Evolutionary conservation across 2,113 vertebrate species (phyloP).

Genomic region (Callaeas wilsoni): DNA sequence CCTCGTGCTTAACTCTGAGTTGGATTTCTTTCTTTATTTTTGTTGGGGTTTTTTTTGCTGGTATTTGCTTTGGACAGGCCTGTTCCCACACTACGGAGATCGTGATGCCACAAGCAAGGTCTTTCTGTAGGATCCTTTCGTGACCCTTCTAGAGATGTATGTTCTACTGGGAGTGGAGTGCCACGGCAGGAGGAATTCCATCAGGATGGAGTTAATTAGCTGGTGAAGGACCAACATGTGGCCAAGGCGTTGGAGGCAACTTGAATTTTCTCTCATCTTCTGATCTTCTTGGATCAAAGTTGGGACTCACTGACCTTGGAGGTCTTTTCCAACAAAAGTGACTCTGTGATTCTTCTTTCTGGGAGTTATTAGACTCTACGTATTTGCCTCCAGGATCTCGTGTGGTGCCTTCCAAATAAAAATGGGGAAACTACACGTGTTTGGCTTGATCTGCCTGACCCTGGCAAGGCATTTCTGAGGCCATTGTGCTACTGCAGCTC

Average conservation of each 20-base stretch:
- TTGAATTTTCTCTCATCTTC: background rate
- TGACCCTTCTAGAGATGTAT: background rate
- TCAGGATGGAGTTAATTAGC: background rate
- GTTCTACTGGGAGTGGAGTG: background rate
- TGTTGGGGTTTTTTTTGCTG: background rate
- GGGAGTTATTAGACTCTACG: rapidly evolving
- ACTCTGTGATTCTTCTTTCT: background rate
- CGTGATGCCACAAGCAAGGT: background rate
- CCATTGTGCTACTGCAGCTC: background rate
- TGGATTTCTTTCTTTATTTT: background rate
- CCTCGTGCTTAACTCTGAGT: background rate
- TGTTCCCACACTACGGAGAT: background rate
- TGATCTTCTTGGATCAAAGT: background rate
- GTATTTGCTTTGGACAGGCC: background rate
- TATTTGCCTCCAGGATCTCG: background rate
- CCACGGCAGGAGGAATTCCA: background rate
- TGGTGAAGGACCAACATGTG: background rate
- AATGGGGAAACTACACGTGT: background rate
- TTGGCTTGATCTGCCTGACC: background rate
- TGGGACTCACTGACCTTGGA: background rate
- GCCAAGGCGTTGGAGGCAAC: background rate
- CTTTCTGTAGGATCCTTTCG: background rate
- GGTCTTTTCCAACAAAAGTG: background rate
- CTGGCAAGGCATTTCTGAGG: background rate
- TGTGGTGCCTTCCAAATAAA: background rate